These are phyloP conservation scores for Habroteleia sp. DNA, from an alignment of 2,888 invertebrate species.

Conservation along the genomic window DNA sequence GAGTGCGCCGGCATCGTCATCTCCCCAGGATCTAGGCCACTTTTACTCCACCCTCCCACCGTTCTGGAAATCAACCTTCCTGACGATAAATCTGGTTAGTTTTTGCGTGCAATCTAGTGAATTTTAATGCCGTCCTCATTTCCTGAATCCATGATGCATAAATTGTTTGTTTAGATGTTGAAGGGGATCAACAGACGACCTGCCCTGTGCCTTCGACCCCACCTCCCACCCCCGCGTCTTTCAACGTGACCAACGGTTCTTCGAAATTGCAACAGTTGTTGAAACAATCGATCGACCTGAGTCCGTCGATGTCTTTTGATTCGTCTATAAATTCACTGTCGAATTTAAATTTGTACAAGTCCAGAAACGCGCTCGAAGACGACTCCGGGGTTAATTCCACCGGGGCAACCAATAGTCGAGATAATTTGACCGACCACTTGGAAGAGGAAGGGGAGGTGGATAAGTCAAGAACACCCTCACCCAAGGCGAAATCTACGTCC, in stretches of 20 bases:
- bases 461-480: constrained; percentile 42
- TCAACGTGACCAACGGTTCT: constrained; percentile 61
- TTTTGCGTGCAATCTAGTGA: too few species aligned
- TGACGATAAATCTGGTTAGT: constrained; percentile 45
- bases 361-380: constrained; percentile 64
- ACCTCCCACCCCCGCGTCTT: constrained; percentile 72
- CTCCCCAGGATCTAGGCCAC: constrained; percentile 71
- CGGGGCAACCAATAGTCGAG: constrained; percentile 43
- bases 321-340: constrained; percentile 62
- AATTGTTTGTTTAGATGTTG: constrained; percentile 46
- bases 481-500: constrained; percentile 24
- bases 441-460: constrained; percentile 19
- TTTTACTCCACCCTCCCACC: constrained; percentile 69
- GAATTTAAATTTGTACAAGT: constrained; percentile 64
- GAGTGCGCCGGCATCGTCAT: constrained; percentile 72
- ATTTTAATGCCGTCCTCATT: too few species aligned
- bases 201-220: constrained; percentile 70
- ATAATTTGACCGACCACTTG: constrained; percentile 32
- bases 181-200: constrained; percentile 31
- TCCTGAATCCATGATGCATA: too few species aligned
- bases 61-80: constrained; percentile 68
- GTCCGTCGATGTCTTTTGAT: constrained; percentile 63
- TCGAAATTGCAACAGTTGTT: constrained; percentile 64
- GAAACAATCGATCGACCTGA: constrained; percentile 63
- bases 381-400: constrained; percentile 61